Conservation (phyloP, 2,888 invertebrate genomes). For the Gari tellinella region DNA sequence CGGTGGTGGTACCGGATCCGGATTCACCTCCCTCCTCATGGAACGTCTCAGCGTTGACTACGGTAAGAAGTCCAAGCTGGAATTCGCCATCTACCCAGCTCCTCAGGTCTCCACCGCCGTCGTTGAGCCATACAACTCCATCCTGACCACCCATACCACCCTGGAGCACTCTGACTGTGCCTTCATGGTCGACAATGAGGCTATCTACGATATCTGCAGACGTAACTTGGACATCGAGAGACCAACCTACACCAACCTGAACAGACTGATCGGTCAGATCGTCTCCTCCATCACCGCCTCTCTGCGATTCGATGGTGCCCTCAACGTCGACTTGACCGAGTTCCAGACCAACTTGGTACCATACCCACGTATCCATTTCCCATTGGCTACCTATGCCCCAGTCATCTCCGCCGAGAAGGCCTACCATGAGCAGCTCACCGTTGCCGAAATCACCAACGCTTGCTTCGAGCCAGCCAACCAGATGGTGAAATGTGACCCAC, state of each 20-base stretch:
- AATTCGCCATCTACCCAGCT: constrained; percentile 89
- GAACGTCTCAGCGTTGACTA: constrained; percentile 80
- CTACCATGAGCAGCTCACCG: constrained; percentile 89
- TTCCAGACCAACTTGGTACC: constrained; percentile 85
- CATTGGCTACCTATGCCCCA: constrained; percentile 92
- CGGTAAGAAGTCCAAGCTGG: constrained; percentile 82
- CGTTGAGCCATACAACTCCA: constrained; percentile 98
- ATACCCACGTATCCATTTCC: constrained; percentile 90
- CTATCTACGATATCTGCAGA: constrained; percentile 89
- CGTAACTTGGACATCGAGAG: constrained; percentile 92
- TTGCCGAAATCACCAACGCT: constrained; percentile 86
- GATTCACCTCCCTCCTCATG: constrained; percentile 83
- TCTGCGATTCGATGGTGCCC: constrained; percentile 94
- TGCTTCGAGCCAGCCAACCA: constrained; percentile 94
- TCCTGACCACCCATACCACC: constrained; percentile 85
- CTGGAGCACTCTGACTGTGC: constrained; percentile 81
- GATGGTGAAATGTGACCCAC: constrained; percentile 91
- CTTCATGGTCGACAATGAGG: constrained; percentile 97
- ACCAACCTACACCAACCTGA: constrained; percentile 94
- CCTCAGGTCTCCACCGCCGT: constrained; percentile 89
- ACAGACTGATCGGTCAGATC: constrained; percentile 96
- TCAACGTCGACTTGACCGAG: constrained; percentile 86
- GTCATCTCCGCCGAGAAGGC: constrained; percentile 98
- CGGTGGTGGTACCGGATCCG: constrained; percentile 82
- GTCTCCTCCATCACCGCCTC: constrained; percentile 86